phyloP scores from a whole-genome alignment of 2,888 invertebrate genomes.

The Blomia tropicalis region DNA sequence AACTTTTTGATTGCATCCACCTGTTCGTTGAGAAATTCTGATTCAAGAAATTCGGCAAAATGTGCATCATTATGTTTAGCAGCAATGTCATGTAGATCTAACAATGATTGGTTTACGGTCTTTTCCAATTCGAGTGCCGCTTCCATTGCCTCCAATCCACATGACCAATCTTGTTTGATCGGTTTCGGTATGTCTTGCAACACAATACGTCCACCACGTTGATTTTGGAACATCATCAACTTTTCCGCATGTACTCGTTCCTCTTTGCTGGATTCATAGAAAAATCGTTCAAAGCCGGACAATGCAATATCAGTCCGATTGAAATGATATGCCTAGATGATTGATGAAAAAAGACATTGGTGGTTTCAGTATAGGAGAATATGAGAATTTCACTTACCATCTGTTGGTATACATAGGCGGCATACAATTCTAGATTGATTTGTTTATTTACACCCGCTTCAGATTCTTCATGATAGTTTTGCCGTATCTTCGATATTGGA shows the following conservation, averaged over 20 bases:
- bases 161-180: slow-evolving; percentile 47
- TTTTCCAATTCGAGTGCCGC: slow-evolving; percentile 59
- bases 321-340: slow-evolving; percentile 53
- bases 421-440: slow-evolving; percentile 53
- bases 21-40: slow-evolving; percentile 52
- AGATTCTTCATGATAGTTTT: slow-evolving; percentile 49
- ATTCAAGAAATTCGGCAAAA: slow-evolving; percentile 54
- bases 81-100: slow-evolving; percentile 51
- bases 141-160: slow-evolving; percentile 52
- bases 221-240: slow-evolving; percentile 47
- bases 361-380: slow-evolving; percentile 29
- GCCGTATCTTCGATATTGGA: slow-evolving; percentile 37
- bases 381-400: slow-evolving; percentile 45
- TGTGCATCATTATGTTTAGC: slow-evolving; percentile 47
- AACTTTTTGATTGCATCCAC: slow-evolving; percentile 48
- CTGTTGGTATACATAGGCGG: slow-evolving; percentile 55
- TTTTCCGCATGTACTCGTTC: slow-evolving; percentile 63
- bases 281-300: slow-evolving; percentile 51
- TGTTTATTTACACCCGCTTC: slow-evolving; percentile 52
- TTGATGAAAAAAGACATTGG: not conserved
- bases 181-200: slow-evolving; percentile 49
- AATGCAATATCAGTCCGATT: slow-evolving; percentile 64
- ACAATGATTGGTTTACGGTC: slow-evolving; percentile 53
- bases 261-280: slow-evolving; percentile 55
- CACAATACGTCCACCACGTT: slow-evolving; percentile 46